Percentiles rank a stretch among this genome's conserved stretches.
Conservation (phyloP, 2,113 vertebrate genomes). For the Sialia sialis region DNA sequence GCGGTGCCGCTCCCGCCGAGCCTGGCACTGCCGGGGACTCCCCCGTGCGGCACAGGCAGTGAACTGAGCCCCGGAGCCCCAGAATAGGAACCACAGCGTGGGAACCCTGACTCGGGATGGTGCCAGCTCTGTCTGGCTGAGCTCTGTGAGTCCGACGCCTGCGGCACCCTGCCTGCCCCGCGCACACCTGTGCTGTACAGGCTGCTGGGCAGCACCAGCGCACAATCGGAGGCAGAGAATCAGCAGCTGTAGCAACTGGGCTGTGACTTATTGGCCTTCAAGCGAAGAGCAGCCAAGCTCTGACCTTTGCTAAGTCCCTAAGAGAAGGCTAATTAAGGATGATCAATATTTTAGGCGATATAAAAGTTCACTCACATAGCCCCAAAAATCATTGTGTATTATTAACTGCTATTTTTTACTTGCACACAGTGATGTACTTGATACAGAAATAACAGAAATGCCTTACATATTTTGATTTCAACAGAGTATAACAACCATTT, state of each 20-base stretch:
- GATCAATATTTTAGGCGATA: background rate
- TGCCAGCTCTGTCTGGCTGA: background rate
- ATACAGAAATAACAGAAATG: background rate
- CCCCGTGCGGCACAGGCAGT: background rate
- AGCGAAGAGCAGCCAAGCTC: background rate
- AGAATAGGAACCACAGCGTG: no score
- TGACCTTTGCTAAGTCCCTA: background rate
- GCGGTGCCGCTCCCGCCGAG: background rate
- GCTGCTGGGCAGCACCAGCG: background rate
- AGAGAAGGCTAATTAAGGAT: background rate
- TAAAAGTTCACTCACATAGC: background rate
- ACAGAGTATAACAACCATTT: background rate
- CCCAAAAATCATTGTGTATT: accelerated
- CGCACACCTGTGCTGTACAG: background rate
- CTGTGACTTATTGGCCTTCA: background rate
- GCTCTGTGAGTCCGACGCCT: background rate
- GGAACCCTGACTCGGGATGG: background rate
- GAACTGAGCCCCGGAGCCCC: accelerated
- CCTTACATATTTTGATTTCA: background rate
- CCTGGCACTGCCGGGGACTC: background rate
- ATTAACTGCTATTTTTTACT: background rate
- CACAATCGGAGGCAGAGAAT: background rate
- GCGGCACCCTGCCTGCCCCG: background rate
- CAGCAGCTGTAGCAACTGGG: background rate
- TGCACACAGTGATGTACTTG: background rate